Conservation (phyloP, 1,140 invertebrate species). For the Papilio helenus region DNA sequence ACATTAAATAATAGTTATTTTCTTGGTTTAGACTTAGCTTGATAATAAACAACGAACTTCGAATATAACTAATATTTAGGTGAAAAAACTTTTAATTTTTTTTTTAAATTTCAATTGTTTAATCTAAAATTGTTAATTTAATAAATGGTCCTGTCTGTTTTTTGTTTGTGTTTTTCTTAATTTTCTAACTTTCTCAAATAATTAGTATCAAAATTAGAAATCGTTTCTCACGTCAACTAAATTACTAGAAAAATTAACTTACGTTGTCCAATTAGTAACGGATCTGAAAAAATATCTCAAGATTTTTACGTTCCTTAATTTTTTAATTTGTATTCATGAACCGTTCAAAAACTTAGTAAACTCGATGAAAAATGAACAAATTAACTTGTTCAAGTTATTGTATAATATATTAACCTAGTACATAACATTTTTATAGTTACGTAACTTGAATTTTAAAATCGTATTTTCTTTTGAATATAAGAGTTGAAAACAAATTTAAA, state of each 20-base stretch:
- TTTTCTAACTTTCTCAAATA: neutral
- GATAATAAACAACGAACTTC: too few species aligned
- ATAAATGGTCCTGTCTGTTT: neutral
- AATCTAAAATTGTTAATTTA: neutral
- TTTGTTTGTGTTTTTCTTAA: neutral
- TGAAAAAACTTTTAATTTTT: neutral
- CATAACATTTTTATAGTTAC: too few species aligned
- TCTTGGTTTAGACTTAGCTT: too few species aligned
- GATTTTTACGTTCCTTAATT: neutral
- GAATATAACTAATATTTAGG: neutral
- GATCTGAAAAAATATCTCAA: neutral
- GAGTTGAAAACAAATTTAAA: slow-evolving; percentile 14
- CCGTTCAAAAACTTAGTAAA: too few species aligned
- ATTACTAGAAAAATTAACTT: slow-evolving; percentile 4
- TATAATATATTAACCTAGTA: too few species aligned
- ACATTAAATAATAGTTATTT: too few species aligned
- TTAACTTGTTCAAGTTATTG: too few species aligned
- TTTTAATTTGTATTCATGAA: neutral
- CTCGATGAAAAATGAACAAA: too few species aligned
- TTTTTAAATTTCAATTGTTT: too few species aligned
- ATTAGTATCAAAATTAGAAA: neutral
- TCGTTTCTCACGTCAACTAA: neutral
- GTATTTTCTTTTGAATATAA: neutral
- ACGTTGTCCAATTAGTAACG: neutral
- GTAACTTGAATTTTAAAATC: neutral